Evolutionary conservation across 2,797 vertebrate genomes (phyloP).

Genomic region (Varecia variegata): DNA sequence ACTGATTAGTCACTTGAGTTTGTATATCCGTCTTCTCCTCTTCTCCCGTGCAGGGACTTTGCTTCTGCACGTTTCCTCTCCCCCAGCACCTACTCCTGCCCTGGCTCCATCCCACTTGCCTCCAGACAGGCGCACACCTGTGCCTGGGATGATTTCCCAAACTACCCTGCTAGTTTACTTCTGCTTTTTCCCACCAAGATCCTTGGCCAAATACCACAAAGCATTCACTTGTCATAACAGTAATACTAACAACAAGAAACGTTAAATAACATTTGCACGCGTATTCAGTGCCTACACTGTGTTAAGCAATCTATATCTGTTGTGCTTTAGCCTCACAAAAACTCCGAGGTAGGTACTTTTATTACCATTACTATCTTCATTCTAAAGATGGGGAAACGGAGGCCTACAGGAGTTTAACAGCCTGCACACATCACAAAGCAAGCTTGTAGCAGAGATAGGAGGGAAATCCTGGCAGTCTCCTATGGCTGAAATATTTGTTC

Average conservation of each 20-base stretch:
- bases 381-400: not conserved
- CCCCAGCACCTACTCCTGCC: not conserved
- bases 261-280: not conserved
- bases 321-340: not conserved
- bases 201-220: not conserved
- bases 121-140: not conserved
- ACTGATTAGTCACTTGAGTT: not conserved
- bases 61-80: not conserved
- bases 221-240: not conserved
- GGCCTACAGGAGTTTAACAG: not conserved
- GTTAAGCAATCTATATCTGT: not conserved
- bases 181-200: not conserved
- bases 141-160: not conserved
- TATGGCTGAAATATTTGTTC: not conserved
- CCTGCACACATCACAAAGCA: not conserved
- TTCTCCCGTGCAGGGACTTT: not conserved
- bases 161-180: not conserved
- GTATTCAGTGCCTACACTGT: not conserved
- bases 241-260: not conserved
- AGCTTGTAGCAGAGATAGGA: not conserved
- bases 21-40: not conserved
- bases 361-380: not conserved
- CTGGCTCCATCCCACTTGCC: not conserved
- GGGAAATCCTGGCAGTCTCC: not conserved
- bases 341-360: not conserved